Evolutionary conservation across 2,888 invertebrate species (phyloP), one percentile per base, ranked within the genome.

Genomic region (Incurvaria masculella): DNA sequence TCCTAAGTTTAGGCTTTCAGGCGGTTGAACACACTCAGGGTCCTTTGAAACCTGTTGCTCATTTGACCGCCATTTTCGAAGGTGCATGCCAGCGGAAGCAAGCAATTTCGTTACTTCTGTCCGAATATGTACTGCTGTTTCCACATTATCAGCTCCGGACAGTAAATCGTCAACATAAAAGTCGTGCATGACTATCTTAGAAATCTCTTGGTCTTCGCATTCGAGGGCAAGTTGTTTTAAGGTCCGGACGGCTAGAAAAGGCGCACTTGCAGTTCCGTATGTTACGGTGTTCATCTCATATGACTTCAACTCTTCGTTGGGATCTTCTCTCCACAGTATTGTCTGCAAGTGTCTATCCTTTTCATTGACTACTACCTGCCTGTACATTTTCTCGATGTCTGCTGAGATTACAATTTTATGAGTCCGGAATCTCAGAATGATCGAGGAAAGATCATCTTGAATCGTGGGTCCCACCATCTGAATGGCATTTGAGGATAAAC

Each of bases 21-120:
- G 5, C 4, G 18, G 40, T 21, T 21, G 2, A 52, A 14, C 11
- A 51, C 51, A 16, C 49, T 42, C 14, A 49, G 44, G 16, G 16
- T n/a, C 14, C 17, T n/a, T 8, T 60, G 44, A 33, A 41, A 48
- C 48, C 26, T 45, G 6, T 21, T 33, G 23, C 46, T 33, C 47
- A 38, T 57, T 57, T n/a, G 50, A 52, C 17, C 49, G 44, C n/a
- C 47, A 56, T 45, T 56, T 56, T 17, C 55, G 42, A 16, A 59
- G 42, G 18, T 50, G 45, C 42, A 57, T 54, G 11, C 55, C 48
- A 8, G 27, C 52, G 19, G 21, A 18, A n/a, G n/a, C n/a, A n/a
- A 16, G 39, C 18, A 39, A 39, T 14, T 23, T 5, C 6, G 23
- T 23, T 6, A 23, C 6, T 6, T 23, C 10, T 23, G 6, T 23